phyloP scores from a whole-genome alignment of 2,113 vertebrate species.

The Dromiciops gliroides region DNA sequence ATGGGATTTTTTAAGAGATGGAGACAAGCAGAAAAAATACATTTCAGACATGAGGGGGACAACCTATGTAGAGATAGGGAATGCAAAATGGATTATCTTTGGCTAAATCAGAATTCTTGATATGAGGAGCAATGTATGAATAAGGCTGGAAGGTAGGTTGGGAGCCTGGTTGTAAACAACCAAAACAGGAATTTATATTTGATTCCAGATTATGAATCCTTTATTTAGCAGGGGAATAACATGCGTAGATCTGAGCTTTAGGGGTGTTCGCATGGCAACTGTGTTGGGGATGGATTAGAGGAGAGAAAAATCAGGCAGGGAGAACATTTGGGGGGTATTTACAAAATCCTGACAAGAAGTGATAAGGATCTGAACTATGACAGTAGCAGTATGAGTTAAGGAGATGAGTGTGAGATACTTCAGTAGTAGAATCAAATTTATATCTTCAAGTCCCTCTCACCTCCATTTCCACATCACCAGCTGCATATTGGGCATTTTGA shows the following conservation, averaged over 20 bases:
- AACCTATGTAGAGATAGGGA: background rate
- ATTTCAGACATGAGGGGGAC: background rate
- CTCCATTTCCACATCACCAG: background rate
- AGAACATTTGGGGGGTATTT: background rate
- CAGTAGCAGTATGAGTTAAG: background rate
- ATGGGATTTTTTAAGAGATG: background rate
- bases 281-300: background rate
- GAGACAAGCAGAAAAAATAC: background rate
- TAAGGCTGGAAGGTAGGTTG: background rate
- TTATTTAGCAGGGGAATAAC: background rate
- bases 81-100: background rate
- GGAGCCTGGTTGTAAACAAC: background rate
- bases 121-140: background rate
- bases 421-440: background rate
- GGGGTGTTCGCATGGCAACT: background rate
- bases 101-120: background rate
- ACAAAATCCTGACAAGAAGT: background rate
- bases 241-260: background rate
- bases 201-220: background rate
- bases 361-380: no score
- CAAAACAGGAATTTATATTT: background rate
- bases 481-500: background rate
- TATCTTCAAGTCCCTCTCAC: background rate
- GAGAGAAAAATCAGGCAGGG: background rate
- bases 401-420: background rate